phyloP scores from a whole-genome alignment of 2,113 vertebrate genomes.

The Hemiprocne comata region DNA sequence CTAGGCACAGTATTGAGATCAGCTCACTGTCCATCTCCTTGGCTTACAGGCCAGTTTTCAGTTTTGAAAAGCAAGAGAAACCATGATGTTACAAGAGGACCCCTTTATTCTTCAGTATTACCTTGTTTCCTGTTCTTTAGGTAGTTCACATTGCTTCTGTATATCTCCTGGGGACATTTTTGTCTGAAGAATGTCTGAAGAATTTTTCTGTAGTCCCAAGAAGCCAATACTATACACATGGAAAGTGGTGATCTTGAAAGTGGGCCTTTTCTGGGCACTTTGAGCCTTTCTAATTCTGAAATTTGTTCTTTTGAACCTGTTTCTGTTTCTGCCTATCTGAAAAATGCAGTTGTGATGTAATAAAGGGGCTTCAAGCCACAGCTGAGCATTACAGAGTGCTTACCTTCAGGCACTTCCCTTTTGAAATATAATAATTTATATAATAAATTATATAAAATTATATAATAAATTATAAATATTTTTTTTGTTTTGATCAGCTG shows the following conservation, averaged over 20 bases:
- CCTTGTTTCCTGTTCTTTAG: not conserved
- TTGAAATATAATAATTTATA: no score
- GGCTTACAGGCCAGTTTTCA: not conserved
- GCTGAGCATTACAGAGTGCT: not conserved
- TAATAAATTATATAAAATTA: no score
- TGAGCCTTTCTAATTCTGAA: not conserved
- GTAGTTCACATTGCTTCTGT: not conserved
- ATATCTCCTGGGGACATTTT: not conserved
- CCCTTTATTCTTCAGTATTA: not conserved
- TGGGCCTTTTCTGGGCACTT: not conserved
- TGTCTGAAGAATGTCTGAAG: not conserved
- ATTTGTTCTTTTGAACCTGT: not conserved
- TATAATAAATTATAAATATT: no score
- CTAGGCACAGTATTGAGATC: not conserved
- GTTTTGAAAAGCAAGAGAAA: not conserved
- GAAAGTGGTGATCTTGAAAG: not conserved
- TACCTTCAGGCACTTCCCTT: not conserved
- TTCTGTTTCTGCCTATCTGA: not conserved
- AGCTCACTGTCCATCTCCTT: not conserved
- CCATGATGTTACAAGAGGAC: not conserved
- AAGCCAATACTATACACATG: not conserved
- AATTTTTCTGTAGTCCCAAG: not conserved
- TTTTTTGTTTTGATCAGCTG: not conserved
- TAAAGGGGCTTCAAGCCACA: not conserved
- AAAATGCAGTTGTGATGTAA: not conserved